Evolutionary conservation across 2,113 vertebrate species (phyloP), one percentile per base, ranked within the genome.

Genomic region (Nesogale talazaci): DNA sequence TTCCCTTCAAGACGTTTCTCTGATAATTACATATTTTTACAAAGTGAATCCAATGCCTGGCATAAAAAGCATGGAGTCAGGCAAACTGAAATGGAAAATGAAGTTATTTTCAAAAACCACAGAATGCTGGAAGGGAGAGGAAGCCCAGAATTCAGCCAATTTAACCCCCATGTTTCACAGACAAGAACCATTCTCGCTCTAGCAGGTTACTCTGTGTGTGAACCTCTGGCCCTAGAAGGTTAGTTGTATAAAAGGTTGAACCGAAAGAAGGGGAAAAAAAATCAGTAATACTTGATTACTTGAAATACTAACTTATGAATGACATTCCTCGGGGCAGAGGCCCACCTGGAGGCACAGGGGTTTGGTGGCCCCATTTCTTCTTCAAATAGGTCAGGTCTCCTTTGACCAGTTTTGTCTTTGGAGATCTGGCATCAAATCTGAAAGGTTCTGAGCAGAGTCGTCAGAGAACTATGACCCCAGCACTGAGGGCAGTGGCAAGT

Each of bases 261-360:
- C 12, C 19, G 4, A 16, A 57, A 16, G 17, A 29, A 46, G 46
- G 38, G 52, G 46, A 56, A 83, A 7, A 2, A 46, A 87, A 76
- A 42, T 57, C 57, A 65, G 86, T 34, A 40, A 16, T 20, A 69
- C 0, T n/a, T n/a, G n/a, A 91, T 40, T 31, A 91, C 29, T 76
- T 59, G 84, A 74, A 84, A 65, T 34, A 31, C 25, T 75, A 65
- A 31, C 34, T 77, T 92, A 69, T 70, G n/a, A 74, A 63, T 46
- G 31, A 23, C 74, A 75, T 72, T 46, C 52, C 23, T 85, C 61
- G 42, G 52, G 46, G 36, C 67, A 40, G 74, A 23, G 14, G 20
- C 29, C 1, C 15, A 29, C 10, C 20, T 1, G 1, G 15, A 4
- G 3, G 8, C 4, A 0, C 1, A 3, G 1, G 29, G 29, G 2